Evolutionary conservation across 2,888 invertebrate genomes (phyloP).

Genomic region (Bembecia ichneumoniformis): DNA sequence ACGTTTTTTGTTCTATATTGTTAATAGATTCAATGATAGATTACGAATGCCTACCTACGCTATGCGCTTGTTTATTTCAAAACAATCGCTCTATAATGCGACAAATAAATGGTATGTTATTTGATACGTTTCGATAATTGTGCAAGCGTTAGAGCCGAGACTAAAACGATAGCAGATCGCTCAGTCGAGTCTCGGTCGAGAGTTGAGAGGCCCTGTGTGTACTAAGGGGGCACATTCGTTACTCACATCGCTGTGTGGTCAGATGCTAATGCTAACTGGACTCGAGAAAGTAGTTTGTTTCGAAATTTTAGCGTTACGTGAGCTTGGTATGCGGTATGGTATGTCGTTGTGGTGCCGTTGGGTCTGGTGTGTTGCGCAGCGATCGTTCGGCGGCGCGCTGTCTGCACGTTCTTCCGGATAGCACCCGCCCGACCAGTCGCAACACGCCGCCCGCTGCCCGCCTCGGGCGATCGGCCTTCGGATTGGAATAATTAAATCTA

Average conservation of each 20-base stretch:
- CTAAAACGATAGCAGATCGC: constrained; percentile 11
- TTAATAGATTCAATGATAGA: not conserved
- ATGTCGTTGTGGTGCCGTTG: constrained; percentile 64
- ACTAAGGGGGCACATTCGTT: constrained; percentile 17
- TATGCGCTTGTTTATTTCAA: constrained; percentile 4
- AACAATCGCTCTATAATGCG: constrained; percentile 1
- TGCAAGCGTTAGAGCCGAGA: constrained; percentile 8
- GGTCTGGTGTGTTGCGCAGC: constrained; percentile 59
- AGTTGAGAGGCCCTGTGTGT: constrained; percentile 21
- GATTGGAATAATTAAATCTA: constrained; percentile 66
- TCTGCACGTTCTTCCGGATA: constrained; percentile 65
- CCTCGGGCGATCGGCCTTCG: constrained; percentile 71
- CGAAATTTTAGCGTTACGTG: constrained; percentile 65
- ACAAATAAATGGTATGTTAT: not conserved
- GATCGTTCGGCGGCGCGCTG: constrained; percentile 66
- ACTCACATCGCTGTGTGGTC: constrained; percentile 32
- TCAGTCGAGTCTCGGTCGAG: constrained; percentile 22
- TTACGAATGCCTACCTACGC: not conserved
- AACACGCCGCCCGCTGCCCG: constrained; percentile 60
- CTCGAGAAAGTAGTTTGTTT: constrained; percentile 65
- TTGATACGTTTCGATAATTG: constrained; percentile 1
- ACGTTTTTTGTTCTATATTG: not conserved
- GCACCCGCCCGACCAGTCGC: constrained; percentile 70
- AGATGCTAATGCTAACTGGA: constrained; percentile 51
- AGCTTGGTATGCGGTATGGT: constrained; percentile 38